Conservation (phyloP, 1,140 invertebrate species). For the Caenorhabditis inopinata region DNA sequence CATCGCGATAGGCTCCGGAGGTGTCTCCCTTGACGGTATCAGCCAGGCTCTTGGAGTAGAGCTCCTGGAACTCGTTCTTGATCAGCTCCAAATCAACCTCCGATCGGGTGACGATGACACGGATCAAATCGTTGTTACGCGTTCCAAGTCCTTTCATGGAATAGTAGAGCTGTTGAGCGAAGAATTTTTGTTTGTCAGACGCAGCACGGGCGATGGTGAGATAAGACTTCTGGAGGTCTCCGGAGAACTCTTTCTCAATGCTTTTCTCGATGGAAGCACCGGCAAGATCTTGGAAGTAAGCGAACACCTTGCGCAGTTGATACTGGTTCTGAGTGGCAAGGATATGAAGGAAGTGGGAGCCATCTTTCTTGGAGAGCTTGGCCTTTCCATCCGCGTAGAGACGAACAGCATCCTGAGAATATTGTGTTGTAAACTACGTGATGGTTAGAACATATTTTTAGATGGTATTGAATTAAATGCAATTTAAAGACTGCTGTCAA, state of each 20-base stretch:
- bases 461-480: too few relatives aligned
- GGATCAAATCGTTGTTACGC: constrained; percentile 64
- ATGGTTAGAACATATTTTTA: too few relatives aligned
- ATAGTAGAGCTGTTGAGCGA: constrained; percentile 74
- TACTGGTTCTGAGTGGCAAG: constrained; percentile 46
- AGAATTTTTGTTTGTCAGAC: constrained; percentile 69
- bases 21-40: constrained; percentile 47
- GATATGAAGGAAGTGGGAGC: constrained; percentile 43
- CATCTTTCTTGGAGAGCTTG: constrained; percentile 40
- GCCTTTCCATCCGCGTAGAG: constrained; percentile 47
- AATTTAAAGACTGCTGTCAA: too few relatives aligned
- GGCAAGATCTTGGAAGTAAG: constrained; percentile 64
- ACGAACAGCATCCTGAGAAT: constrained; percentile 44
- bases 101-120: constrained; percentile 62
- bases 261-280: constrained; percentile 79
- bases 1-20: constrained; percentile 45
- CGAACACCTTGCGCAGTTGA: constrained; percentile 42
- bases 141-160: constrained; percentile 60
- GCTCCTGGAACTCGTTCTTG: constrained; percentile 59
- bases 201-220: constrained; percentile 72
- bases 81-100: constrained; percentile 67
- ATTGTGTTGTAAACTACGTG: too few relatives aligned
- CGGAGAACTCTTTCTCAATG: constrained; percentile 82
- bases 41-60: constrained; percentile 57
- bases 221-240: constrained; percentile 79